Evolutionary conservation across 2,113 vertebrate genomes (phyloP), one percentile per base, ranked within the genome.

Genomic region (Hydropotes inermis): DNA sequence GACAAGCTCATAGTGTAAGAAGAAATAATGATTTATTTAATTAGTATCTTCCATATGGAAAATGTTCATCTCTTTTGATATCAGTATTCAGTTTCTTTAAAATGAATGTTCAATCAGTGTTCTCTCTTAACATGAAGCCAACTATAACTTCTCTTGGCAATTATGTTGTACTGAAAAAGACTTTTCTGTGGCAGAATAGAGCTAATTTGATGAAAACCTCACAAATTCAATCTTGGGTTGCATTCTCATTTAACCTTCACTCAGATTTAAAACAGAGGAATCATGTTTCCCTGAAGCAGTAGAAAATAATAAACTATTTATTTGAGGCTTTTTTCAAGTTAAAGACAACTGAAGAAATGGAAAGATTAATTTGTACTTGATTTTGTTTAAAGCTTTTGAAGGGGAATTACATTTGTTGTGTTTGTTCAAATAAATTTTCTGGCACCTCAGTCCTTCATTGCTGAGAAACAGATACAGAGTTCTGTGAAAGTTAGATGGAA

Each of bases 161-260:
- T 97, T 97, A 78, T 70, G 95, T 92, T 23, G 33, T 96, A 94
- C 5, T 85, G 33, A 97, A 91, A 96, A 70, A 74, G 76, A 88
- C 3, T 97, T 45, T 96, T 93, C 50, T 97, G 84, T 90, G 93
- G 87, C 47, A 45, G 27, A 98, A 97, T 89, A 93, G 25, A 96
- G 89, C 14, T 92, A 96, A 79, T 92, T 97, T 98, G 83, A 98
- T 97, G 97, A 98, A 98, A 98, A 94, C 60, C 87, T 76, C 15
- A 91, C 93, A 98, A 98, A 98, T 92, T 85, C 94, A 93, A 93
- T 97, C 95, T 98, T 96, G 89, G 45, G 76, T 97, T 97, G 39
- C 84, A 91, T 93, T 57, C 39, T 98, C 90, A 97, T 96, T 98
- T 96, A 89, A 89, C 43, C 95, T 88, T 87, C 23, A 90, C 52